A percentile compares a stretch with the other conserved stretches of the same genome.
Evolutionary conservation across 2,797 vertebrate genomes (phyloP).

Genomic region (Tenualosa thibaudeaui): DNA sequence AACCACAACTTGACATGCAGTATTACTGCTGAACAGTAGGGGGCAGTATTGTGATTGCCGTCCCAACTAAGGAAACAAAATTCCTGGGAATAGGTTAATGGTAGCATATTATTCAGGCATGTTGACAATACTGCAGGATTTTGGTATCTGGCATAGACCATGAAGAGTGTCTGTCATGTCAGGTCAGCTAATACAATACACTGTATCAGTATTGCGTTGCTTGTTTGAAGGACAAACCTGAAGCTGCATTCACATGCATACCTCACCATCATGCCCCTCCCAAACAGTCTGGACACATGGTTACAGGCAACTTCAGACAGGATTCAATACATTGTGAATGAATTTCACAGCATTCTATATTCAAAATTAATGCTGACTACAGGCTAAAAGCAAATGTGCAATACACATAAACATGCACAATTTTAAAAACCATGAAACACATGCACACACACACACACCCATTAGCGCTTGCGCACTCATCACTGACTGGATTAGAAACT

Average conservation of each 20-base stretch:
- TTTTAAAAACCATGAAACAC: neutral
- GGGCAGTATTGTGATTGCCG: neutral
- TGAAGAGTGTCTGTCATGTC: neutral
- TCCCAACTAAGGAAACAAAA: neutral
- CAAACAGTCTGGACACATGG: neutral
- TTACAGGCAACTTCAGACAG: neutral
- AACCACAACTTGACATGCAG: neutral
- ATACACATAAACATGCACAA: constrained; percentile 12
- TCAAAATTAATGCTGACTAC: neutral
- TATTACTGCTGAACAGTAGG: neutral
- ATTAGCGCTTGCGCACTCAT: neutral
- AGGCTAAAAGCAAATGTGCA: constrained; percentile 2
- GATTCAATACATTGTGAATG: neutral
- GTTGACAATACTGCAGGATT: neutral
- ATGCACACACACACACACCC: neutral
- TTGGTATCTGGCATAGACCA: neutral
- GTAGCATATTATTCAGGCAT: neutral
- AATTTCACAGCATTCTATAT: neutral
- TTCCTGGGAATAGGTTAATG: neutral
- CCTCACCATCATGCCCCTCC: neutral
- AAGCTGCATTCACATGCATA: constrained; percentile 18
- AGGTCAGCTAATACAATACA: neutral
- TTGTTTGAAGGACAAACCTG: neutral
- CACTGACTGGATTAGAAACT: neutral
- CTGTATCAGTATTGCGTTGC: neutral